A percentile compares a stretch with the other conserved stretches of the same genome.
Evolutionary conservation across 2,113 vertebrate genomes (phyloP).

Genomic region (Ploceus nigricollis): DNA sequence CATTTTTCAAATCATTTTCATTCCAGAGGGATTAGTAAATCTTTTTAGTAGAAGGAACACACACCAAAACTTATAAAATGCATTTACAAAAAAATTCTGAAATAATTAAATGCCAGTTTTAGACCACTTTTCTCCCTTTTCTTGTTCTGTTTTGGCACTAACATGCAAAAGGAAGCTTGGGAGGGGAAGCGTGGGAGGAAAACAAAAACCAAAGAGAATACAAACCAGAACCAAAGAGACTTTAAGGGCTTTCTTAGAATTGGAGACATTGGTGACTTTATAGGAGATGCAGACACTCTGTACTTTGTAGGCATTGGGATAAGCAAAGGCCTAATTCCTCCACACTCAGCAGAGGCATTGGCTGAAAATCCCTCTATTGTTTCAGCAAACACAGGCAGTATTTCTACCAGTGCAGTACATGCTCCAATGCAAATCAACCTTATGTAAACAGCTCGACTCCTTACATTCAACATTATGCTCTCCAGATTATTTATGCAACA

Average conservation of each 20-base stretch:
- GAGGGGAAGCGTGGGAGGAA: background rate
- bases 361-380: background rate
- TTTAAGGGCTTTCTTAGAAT: background rate
- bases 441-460: background rate
- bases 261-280: background rate
- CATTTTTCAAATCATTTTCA: background rate
- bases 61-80: background rate
- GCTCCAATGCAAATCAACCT: constrained; percentile 5
- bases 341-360: background rate
- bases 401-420: background rate
- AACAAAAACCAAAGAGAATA: background rate
- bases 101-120: background rate
- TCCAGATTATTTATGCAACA: constrained; percentile 45
- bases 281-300: background rate
- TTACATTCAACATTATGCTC: constrained; percentile 37
- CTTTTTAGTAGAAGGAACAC: background rate
- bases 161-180: background rate
- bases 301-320: background rate
- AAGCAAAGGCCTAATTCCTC: background rate
- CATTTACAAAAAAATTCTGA: background rate
- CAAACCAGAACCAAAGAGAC: background rate
- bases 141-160: constrained; percentile 7
- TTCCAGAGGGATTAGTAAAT: constrained; percentile 26
- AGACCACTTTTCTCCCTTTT: background rate
- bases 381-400: background rate